Percentiles rank a stretch among this genome's conserved stretches.
Conservation (phyloP, 2,797 vertebrate genomes). For the Sebastes hubbsi region DNA sequence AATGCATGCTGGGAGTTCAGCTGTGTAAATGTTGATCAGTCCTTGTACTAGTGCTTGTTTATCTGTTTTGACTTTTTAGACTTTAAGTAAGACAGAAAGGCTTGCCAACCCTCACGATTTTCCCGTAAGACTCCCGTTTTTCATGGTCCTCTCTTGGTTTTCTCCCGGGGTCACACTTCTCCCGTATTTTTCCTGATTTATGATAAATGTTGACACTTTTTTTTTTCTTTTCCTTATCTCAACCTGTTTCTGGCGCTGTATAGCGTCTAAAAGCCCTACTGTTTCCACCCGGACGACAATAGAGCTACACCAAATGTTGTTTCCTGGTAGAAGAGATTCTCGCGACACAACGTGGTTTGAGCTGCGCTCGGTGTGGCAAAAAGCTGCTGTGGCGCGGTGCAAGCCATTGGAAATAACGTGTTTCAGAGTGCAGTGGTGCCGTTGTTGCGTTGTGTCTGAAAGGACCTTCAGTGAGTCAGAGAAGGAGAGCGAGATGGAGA, state of each 20-base stretch:
- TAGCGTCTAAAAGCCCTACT: no score
- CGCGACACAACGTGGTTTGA: not conserved
- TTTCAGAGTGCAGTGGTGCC: not conserved
- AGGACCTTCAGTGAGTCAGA: not conserved
- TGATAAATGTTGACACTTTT: no score
- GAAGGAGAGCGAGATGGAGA: not conserved
- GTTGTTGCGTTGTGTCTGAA: not conserved
- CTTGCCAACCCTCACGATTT: not conserved
- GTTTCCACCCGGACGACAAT: no score
- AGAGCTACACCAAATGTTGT: not conserved
- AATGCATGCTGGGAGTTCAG: conserved; percentile 53
- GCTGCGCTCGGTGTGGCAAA: not conserved
- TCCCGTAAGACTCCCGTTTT: no score
- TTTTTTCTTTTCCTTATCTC: no score
- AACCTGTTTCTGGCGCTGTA: no score
- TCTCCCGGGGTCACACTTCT: no score
- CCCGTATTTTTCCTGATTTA: no score
- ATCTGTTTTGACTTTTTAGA: conserved; percentile 29
- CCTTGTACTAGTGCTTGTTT: conserved; percentile 37
- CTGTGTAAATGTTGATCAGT: conserved; percentile 50
- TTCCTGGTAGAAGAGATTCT: not conserved
- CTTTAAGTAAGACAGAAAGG: conserved; percentile 1
- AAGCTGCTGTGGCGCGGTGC: not conserved
- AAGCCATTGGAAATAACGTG: not conserved
- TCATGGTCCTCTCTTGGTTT: no score